Evolutionary conservation across 2,113 vertebrate genomes (phyloP).

Genomic region (Octodon degus): DNA sequence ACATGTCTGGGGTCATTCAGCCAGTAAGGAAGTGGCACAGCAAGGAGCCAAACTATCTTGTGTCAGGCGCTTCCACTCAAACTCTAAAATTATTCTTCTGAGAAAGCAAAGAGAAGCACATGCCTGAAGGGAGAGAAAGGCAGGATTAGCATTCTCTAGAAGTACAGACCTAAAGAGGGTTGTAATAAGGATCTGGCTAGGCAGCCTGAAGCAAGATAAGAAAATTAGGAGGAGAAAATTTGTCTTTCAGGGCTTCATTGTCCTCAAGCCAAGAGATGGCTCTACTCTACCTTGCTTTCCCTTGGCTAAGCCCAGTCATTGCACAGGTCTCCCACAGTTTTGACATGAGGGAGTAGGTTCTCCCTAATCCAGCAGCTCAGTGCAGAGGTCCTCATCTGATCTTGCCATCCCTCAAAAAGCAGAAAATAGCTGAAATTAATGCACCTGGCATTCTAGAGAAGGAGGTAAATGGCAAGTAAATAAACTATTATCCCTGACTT

Average conservation of each 20-base stretch:
- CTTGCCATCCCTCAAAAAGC: neutral
- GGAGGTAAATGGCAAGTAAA: slow-evolving; percentile 49
- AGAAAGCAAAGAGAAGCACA: slow-evolving; percentile 43
- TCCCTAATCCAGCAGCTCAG: neutral
- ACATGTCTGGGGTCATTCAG: slow-evolving; percentile 16
- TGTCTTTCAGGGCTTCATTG: neutral
- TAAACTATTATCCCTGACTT: slow-evolving; percentile 7
- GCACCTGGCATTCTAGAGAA: slow-evolving; percentile 22
- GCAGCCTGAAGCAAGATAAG: neutral
- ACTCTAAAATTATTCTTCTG: slow-evolving; percentile 34
- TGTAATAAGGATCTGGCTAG: neutral
- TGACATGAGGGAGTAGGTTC: slow-evolving; percentile 19
- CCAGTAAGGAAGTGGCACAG: neutral
- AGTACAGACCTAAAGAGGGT: neutral
- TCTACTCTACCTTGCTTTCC: neutral
- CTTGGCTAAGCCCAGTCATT: neutral
- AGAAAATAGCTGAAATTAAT: slow-evolving; percentile 28
- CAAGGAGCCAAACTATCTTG: neutral
- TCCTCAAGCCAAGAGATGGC: neutral
- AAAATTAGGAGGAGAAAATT: neutral
- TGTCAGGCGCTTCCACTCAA: neutral
- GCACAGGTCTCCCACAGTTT: neutral
- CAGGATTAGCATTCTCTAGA: neutral
- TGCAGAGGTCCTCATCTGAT: neutral
- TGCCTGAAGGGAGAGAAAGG: neutral